Conservation (phyloP, 2,113 vertebrate genomes). For the Cyphomyrus plagiostoma region DNA sequence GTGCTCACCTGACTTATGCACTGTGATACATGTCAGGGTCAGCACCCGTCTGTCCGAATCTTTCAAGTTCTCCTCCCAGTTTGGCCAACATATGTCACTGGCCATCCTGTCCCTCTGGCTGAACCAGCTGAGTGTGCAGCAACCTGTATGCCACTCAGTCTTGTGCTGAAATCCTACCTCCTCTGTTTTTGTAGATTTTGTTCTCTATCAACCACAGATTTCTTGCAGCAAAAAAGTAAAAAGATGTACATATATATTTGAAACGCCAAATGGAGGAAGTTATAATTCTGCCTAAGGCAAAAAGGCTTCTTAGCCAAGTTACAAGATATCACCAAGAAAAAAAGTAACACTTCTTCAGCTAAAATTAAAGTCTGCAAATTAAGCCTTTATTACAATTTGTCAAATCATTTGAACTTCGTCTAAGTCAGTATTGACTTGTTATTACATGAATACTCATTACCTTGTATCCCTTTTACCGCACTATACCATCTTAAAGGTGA, state of each 20-base stretch:
- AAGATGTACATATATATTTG: neutral
- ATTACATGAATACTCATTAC: neutral
- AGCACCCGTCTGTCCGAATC: too few species aligned
- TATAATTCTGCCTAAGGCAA: too few species aligned
- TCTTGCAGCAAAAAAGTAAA: neutral
- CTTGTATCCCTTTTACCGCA: neutral
- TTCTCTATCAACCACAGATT: neutral
- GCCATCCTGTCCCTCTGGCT: too few species aligned
- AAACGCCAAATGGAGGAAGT: too few species aligned
- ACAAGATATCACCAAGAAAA: neutral
- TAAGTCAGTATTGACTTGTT: neutral
- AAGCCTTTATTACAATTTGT: neutral
- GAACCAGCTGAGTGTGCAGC: too few species aligned
- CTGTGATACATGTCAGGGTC: neutral
- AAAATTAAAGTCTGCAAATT: neutral
- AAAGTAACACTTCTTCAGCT: neutral
- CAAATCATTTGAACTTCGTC: neutral
- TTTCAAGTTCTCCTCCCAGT: too few species aligned
- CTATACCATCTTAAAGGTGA: neutral
- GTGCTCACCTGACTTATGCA: too few species aligned
- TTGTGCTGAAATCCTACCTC: too few species aligned
- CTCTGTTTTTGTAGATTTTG: too few species aligned
- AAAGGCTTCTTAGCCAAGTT: neutral
- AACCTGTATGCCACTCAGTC: too few species aligned
- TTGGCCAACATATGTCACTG: too few species aligned